Conservation (phyloP, 2,888 invertebrate species). For the Drosophila bunnanda region DNA sequence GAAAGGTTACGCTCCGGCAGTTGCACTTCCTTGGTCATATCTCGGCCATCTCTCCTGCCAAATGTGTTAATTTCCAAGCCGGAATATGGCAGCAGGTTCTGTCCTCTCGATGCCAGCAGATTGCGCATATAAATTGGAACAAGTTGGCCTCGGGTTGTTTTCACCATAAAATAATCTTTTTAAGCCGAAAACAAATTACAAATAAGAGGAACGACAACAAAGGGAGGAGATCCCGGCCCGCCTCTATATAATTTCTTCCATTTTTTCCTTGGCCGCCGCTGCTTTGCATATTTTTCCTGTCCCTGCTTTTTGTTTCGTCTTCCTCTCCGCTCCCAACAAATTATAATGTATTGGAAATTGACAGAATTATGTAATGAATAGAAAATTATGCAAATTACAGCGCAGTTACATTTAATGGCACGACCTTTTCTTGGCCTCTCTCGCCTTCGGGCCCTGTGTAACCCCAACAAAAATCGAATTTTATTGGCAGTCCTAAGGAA, state of each 20-base stretch:
- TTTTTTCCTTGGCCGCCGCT: conserved; percentile 31
- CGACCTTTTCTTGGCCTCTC: conserved; percentile 62
- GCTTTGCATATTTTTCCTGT: conserved; percentile 45
- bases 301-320: conserved; percentile 14
- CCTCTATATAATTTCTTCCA: conserved; percentile 43
- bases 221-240: conserved; percentile 5
- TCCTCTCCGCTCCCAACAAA: conserved; percentile 59
- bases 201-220: conserved; percentile 37
- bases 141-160: conserved; percentile 73
- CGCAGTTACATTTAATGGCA: conserved; percentile 83
- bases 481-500: conserved; percentile 43
- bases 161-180: conserved; percentile 81
- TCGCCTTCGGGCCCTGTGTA: neutral
- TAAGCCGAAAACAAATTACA: conserved; percentile 71
- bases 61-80: conserved; percentile 44
- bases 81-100: conserved; percentile 9
- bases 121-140: conserved; percentile 52
- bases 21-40: conserved; percentile 26
- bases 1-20: conserved; percentile 14
- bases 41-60: conserved; percentile 25
- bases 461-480: conserved; percentile 44
- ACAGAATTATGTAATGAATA: conserved; percentile 84
- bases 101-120: conserved; percentile 40
- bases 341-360: conserved; percentile 83
- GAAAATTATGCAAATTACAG: conserved; percentile 84